Evolutionary conservation across 2,797 vertebrate genomes (phyloP).

Genomic region (Mallotus villosus): DNA sequence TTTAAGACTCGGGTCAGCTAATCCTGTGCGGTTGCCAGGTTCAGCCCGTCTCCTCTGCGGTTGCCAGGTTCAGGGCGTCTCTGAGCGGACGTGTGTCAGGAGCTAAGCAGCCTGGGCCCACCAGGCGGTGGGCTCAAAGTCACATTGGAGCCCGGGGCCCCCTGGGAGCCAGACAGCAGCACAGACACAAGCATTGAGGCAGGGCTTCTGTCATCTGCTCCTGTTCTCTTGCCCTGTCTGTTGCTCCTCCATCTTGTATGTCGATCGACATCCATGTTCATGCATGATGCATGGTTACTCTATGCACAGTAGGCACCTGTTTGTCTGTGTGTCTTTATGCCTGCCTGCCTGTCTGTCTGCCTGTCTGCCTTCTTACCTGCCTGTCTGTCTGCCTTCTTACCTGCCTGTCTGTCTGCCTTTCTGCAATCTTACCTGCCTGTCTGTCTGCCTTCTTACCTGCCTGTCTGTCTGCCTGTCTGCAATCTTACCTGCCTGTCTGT

Average conservation of each 20-base stretch:
- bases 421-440: not conserved
- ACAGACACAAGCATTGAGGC: slow-evolving; percentile 17
- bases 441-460: slow-evolving; percentile 4
- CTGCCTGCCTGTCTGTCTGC: not conserved
- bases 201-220: not conserved
- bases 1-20: slow-evolving; percentile 43
- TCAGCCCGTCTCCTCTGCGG: slow-evolving; percentile 37
- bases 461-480: slow-evolving; percentile 19
- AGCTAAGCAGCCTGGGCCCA: slow-evolving; percentile 19
- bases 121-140: slow-evolving; percentile 46
- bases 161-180: slow-evolving; percentile 53
- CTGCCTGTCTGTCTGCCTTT: too few species aligned
- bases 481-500: not conserved
- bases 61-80: slow-evolving; percentile 26
- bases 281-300: slow-evolving; percentile 11
- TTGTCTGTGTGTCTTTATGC: not conserved
- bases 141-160: slow-evolving; percentile 42
- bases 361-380: too few species aligned
- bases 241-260: slow-evolving; percentile 1
- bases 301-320: too few species aligned
- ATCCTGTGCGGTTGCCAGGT: slow-evolving; percentile 40
- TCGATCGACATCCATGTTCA: not conserved
- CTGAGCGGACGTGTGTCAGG: slow-evolving; percentile 19
- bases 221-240: not conserved
- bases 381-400: too few species aligned